These are phyloP conservation scores for Hermaeophaga mercurialis DNA, from an alignment of 2,888 invertebrate species.

Conservation along the genomic window DNA sequence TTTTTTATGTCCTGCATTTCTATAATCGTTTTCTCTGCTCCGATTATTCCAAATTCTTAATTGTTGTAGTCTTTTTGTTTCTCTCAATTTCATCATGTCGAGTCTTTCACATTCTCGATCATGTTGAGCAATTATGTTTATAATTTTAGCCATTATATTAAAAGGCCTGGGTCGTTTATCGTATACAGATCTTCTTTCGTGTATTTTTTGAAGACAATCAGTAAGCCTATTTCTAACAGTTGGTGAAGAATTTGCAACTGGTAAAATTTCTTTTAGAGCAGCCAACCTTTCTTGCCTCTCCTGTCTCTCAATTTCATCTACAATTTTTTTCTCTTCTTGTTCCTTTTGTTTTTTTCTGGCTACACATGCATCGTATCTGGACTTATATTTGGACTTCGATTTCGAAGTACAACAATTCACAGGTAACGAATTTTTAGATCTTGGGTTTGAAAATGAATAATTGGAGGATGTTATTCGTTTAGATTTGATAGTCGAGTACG, in stretches of 20 bases:
- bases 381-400: background rate
- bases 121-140: constrained; percentile 1
- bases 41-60: background rate
- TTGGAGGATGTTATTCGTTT: background rate
- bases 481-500: background rate
- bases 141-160: constrained; percentile 9
- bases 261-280: constrained; percentile 1
- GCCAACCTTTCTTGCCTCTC: background rate
- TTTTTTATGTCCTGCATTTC: background rate
- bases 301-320: background rate
- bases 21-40: background rate
- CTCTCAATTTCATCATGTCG: background rate
- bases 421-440: too few relatives aligned
- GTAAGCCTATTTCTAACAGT: background rate
- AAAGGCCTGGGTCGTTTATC: constrained; percentile 1
- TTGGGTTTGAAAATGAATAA: too few relatives aligned
- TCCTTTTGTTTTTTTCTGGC: background rate
- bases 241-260: background rate
- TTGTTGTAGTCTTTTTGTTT: background rate
- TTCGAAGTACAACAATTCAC: background rate
- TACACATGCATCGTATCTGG: background rate
- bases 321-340: background rate
- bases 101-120: background rate
- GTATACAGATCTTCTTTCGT: background rate
- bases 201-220: background rate